Conservation (phyloP, 2,113 vertebrate genomes). For the Plecturocebus donacophilus region DNA sequence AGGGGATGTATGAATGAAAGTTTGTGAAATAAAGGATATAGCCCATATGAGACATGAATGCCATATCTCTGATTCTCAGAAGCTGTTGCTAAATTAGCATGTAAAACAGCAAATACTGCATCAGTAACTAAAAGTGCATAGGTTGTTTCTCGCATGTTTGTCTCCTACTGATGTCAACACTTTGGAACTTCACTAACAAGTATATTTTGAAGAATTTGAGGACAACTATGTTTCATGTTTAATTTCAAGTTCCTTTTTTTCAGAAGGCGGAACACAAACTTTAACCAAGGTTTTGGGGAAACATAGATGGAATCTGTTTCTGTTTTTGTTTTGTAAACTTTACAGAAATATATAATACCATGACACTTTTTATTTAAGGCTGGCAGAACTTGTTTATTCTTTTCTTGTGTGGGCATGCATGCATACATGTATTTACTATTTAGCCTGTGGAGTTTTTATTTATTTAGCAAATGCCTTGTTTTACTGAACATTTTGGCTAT, state of each 20-base stretch:
- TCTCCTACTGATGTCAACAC: neutral
- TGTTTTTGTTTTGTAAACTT: constrained; percentile 54
- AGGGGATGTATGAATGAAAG: neutral
- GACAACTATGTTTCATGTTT: constrained; percentile 12
- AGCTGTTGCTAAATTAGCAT: constrained; percentile 27
- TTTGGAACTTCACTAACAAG: constrained; percentile 27
- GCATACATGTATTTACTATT: neutral
- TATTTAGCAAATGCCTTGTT: constrained; percentile 78
- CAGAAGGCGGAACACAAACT: constrained; percentile 59
- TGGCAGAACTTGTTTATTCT: neutral
- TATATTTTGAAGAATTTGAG: constrained; percentile 41
- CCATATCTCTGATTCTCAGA: neutral
- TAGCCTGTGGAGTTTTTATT: constrained; percentile 66
- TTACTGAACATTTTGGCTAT: constrained; percentile 64
- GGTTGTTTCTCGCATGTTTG: neutral
- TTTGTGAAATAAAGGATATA: neutral
- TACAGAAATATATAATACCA: neutral
- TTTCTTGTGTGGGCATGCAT: neutral
- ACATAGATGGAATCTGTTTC: constrained; percentile 50
- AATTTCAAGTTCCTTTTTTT: constrained; percentile 65
- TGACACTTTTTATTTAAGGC: neutral
- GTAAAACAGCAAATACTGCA: neutral
- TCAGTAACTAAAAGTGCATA: neutral
- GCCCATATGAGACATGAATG: neutral
- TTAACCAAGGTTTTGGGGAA: constrained; percentile 47